phyloP scores from a whole-genome alignment of 2,113 vertebrate genomes.

The Takifugu flavidus region DNA sequence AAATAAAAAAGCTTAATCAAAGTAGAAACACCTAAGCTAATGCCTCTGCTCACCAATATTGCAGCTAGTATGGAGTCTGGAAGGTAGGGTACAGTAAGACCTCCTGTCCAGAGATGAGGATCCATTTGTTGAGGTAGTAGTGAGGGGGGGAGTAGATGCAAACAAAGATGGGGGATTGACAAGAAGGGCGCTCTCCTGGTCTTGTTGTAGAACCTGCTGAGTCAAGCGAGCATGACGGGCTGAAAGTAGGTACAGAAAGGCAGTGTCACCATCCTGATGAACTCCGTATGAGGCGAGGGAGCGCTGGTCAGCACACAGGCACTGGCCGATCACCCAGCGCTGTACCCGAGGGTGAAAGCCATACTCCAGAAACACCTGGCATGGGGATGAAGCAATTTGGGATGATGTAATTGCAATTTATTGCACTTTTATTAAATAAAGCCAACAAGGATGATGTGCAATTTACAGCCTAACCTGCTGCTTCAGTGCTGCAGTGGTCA shows the following conservation, averaged over 20 bases:
- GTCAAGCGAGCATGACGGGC: slow-evolving; percentile 71
- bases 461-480: slow-evolving; percentile 79
- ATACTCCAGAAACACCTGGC: slow-evolving; percentile 85
- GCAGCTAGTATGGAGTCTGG: slow-evolving; percentile 34
- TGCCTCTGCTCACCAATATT: slow-evolving; percentile 58
- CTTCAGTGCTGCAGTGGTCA: slow-evolving; percentile 79
- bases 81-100: slow-evolving; percentile 72
- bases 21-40: neutral
- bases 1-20: neutral
- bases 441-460: neutral
- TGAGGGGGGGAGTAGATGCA: slow-evolving; percentile 8
- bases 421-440: neutral
- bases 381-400: neutral
- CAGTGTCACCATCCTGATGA: slow-evolving; percentile 77
- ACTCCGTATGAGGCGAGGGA: slow-evolving; percentile 85
- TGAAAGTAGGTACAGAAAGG: slow-evolving; percentile 87
- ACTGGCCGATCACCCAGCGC: slow-evolving; percentile 90
- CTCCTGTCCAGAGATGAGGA: slow-evolving; percentile 40
- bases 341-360: slow-evolving; percentile 89
- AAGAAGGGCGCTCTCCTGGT: slow-evolving; percentile 72
- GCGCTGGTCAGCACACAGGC: slow-evolving; percentile 80
- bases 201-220: slow-evolving; percentile 74
- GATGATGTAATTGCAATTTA: neutral
- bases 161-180: slow-evolving; percentile 20
- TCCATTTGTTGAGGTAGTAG: slow-evolving; percentile 31